Evolutionary conservation across 2,113 vertebrate genomes (phyloP).

Genomic region (Mormyrus lacerda): DNA sequence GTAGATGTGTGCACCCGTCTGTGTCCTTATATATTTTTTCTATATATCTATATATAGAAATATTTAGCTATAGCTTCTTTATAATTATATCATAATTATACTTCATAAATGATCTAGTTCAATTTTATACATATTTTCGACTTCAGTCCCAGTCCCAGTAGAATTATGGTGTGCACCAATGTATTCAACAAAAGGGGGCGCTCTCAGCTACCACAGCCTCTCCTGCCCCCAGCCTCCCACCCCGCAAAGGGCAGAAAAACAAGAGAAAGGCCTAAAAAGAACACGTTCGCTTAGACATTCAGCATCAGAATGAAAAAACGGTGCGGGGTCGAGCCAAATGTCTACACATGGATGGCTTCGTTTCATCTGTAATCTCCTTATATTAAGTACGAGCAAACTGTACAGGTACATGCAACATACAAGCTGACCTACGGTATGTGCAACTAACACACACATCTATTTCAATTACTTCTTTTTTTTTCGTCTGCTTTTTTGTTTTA

Average conservation of each 20-base stretch:
- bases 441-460: constrained; percentile 87
- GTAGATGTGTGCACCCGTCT: constrained; percentile 42
- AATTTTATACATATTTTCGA: constrained; percentile 69
- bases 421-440: constrained; percentile 86
- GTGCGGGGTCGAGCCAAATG: constrained; percentile 73
- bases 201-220: constrained; percentile 17
- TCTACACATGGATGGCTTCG: constrained; percentile 89
- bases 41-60: constrained; percentile 35
- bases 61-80: constrained; percentile 32
- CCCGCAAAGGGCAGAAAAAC: constrained; percentile 27
- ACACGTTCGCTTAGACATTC: constrained; percentile 81
- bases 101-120: constrained; percentile 62
- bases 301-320: constrained; percentile 72
- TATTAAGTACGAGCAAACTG: constrained; percentile 98
- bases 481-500: constrained; percentile 59
- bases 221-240: neutral
- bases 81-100: constrained; percentile 49
- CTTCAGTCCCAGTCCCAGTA: constrained; percentile 78
- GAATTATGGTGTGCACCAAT: constrained; percentile 72
- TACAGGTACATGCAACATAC: constrained; percentile 99
- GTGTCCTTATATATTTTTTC: constrained; percentile 28
- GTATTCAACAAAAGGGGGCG: constrained; percentile 65
- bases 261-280: constrained; percentile 55
- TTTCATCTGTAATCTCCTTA: constrained; percentile 87
- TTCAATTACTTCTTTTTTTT: constrained; percentile 68